These are phyloP conservation scores for Tineola bisselliella DNA, from an alignment of 2,888 invertebrate species.

Conservation along the genomic window DNA sequence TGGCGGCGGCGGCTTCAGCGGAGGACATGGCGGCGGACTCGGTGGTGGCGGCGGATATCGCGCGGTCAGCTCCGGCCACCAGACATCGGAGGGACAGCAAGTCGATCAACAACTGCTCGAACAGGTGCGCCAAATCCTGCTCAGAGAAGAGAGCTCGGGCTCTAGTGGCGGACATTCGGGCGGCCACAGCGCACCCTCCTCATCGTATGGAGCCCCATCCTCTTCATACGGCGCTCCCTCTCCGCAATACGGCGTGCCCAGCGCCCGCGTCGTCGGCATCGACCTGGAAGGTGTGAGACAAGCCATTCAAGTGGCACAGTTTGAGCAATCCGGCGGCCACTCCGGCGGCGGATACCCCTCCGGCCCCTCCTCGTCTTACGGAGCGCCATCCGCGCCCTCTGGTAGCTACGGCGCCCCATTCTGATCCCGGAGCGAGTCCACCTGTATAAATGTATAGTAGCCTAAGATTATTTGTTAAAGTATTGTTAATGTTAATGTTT, in stretches of 20 bases:
- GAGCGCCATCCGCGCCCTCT: conserved; percentile 70
- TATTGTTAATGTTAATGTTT: conserved; percentile 54
- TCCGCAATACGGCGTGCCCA: conserved; percentile 73
- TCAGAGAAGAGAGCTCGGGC: conserved; percentile 78
- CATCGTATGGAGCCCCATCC: conserved; percentile 69
- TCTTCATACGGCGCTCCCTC: conserved; percentile 70
- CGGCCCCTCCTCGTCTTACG: conserved; percentile 69
- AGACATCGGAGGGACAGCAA: conserved; percentile 84
- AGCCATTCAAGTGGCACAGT: conserved; percentile 88
- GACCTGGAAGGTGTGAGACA: conserved; percentile 87
- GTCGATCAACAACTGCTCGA: conserved; percentile 83
- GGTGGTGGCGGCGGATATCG: conserved; percentile 77
- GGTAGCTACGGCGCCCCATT: conserved; percentile 77
- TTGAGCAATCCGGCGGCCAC: conserved; percentile 70
- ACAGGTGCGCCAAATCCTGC: conserved; percentile 84
- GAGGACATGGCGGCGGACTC: conserved; percentile 41
- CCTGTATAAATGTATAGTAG: conserved; percentile 25
- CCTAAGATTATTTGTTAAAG: conserved; percentile 46
- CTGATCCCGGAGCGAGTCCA: conserved; percentile 25
- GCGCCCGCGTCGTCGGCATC: conserved; percentile 81
- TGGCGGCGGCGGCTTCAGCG: conserved; percentile 40
- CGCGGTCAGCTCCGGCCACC: conserved; percentile 80
- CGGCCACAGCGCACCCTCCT: conserved; percentile 50
- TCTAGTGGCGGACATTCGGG: conserved; percentile 29
- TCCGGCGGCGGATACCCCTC: conserved; percentile 39